Conservation (phyloP, 1,140 invertebrate species). For the Metopolophium dirhodum region DNA sequence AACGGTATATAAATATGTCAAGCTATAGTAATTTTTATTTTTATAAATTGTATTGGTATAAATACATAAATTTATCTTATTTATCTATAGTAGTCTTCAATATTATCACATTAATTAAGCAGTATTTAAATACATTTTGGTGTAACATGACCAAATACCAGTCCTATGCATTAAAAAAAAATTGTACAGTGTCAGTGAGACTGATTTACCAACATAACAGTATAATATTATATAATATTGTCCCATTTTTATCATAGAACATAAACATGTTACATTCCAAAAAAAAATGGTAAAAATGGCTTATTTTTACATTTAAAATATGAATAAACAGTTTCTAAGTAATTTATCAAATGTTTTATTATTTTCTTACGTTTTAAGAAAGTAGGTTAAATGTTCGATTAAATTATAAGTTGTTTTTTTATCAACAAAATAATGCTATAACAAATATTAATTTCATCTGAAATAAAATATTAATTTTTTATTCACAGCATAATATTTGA, state of each 20-base stretch:
- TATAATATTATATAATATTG: no score
- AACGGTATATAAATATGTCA: neutral
- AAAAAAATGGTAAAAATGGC: neutral
- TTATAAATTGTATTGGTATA: neutral
- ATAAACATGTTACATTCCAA: neutral
- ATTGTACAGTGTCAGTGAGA: neutral
- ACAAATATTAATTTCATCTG: neutral
- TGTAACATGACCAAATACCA: neutral
- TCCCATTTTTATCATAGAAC: neutral
- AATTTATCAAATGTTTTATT: neutral
- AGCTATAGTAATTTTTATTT: neutral
- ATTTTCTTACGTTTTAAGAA: neutral
- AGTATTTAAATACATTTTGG: conserved; percentile 14
- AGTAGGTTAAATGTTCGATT: neutral
- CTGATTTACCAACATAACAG: neutral
- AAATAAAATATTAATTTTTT: neutral
- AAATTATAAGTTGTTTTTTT: neutral
- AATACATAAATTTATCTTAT: neutral
- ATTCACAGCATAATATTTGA: neutral
- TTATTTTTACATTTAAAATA: neutral
- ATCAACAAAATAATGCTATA: neutral
- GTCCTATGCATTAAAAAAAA: neutral
- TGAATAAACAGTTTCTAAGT: neutral
- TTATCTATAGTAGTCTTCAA: neutral
- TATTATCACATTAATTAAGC: conserved; percentile 19